phyloP scores from a whole-genome alignment of 2,797 vertebrate species.

The Siniperca obscura region DNA sequence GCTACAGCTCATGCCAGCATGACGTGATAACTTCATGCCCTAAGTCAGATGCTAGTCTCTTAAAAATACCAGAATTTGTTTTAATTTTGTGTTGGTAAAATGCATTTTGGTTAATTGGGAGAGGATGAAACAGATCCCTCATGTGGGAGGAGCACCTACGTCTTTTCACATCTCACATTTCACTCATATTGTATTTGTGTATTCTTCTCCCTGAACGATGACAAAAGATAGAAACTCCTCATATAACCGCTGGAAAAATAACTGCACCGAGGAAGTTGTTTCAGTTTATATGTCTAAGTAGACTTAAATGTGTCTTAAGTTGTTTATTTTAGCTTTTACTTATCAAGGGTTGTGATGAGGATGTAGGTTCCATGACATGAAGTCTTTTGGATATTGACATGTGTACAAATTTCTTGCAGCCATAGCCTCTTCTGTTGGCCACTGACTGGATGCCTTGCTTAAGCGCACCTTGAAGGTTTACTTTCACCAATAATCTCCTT shows the following conservation, averaged over 20 bases:
- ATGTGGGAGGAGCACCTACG: slow-evolving; percentile 20
- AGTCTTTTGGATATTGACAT: background rate
- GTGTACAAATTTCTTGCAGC: no score
- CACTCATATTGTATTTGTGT: slow-evolving; percentile 61
- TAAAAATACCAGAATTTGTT: background rate
- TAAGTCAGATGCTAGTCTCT: background rate
- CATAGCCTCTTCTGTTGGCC: background rate
- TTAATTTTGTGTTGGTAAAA: background rate
- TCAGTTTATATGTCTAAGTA: background rate
- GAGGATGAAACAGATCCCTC: slow-evolving; percentile 19
- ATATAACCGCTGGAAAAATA: slow-evolving; percentile 11
- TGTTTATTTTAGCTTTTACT: slow-evolving; percentile 1
- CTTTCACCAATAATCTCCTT: background rate
- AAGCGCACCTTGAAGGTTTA: background rate
- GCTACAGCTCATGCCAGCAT: background rate
- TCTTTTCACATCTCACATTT: slow-evolving; percentile 65
- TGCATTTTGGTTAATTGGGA: slow-evolving; percentile 3
- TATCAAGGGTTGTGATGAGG: slow-evolving; percentile 3
- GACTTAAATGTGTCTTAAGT: background rate
- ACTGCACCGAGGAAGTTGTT: background rate
- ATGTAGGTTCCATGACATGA: background rate
- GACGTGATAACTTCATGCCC: background rate
- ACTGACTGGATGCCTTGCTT: background rate
- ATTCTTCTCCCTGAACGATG: slow-evolving; percentile 15
- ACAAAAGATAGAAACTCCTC: slow-evolving; percentile 50